Percentiles rank a stretch among this genome's conserved stretches.
These are phyloP conservation scores for Halisarca cf. caerulea DNA, from an alignment of 37 sponge, comb jelly and placozoan genomes.

Conservation along the genomic window DNA sequence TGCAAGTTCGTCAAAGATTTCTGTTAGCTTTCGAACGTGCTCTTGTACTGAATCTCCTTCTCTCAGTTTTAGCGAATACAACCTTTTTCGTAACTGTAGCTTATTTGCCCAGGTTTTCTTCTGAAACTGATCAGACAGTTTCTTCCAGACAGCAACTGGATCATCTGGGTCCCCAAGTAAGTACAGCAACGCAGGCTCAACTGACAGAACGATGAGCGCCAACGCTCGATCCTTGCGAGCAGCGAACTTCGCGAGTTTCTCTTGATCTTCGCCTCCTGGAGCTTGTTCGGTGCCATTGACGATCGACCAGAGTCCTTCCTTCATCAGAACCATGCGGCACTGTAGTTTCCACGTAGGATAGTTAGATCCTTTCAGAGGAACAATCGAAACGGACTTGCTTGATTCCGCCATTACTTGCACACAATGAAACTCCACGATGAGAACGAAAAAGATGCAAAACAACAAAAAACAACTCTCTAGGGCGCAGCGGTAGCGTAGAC, in stretches of 20 bases:
- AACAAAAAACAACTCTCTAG: background rate
- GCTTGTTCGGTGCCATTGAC: background rate
- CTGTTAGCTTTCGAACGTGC: slow-evolving; percentile 59
- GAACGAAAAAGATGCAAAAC: too few relatives aligned
- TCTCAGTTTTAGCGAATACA: slow-evolving; percentile 38
- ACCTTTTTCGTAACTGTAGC: slow-evolving; percentile 30
- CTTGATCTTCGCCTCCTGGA: background rate
- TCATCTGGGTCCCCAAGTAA: slow-evolving; percentile 36
- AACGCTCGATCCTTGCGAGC: slow-evolving; percentile 15
- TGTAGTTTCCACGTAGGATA: slow-evolving; percentile 18
- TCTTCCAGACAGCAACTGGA: slow-evolving; percentile 57
- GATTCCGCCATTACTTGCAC: background rate
- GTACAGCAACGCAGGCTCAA: slow-evolving; percentile 40
- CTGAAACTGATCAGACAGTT: slow-evolving; percentile 58
- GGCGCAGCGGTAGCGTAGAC: background rate
- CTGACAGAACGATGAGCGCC: slow-evolving; percentile 52
- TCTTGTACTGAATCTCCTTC: slow-evolving; percentile 65
- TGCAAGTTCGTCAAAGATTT: slow-evolving; percentile 51
- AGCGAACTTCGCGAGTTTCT: background rate
- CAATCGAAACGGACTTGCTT: background rate
- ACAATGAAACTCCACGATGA: background rate
- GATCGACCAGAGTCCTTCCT: background rate
- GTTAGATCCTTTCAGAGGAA: slow-evolving; percentile 19
- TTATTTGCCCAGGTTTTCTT: slow-evolving; percentile 58
- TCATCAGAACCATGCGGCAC: background rate